Evolutionary conservation across 1,140 invertebrate species (phyloP).

Genomic region (Cyrtorhinus lividipennis): DNA sequence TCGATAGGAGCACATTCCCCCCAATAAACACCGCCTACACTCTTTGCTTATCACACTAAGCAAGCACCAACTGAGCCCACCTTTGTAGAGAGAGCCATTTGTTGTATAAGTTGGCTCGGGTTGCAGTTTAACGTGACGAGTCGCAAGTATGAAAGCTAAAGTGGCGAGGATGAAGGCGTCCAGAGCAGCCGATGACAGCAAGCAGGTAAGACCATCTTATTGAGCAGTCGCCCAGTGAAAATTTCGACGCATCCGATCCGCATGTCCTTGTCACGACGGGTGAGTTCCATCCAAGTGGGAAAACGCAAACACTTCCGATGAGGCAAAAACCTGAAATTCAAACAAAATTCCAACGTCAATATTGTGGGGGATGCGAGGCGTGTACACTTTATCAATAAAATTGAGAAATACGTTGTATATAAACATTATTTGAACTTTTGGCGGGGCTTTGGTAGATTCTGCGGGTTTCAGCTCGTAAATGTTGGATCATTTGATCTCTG

Average conservation of each 20-base stretch:
- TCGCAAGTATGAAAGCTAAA: constrained; percentile 86
- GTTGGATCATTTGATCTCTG: too few species aligned
- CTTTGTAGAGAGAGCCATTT: constrained; percentile 40
- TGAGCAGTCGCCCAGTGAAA: constrained; percentile 62
- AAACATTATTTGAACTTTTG: neutral
- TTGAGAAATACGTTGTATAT: neutral
- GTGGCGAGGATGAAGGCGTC: constrained; percentile 79
- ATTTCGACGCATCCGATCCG: constrained; percentile 59
- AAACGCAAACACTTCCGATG: constrained; percentile 71
- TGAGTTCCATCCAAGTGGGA: constrained; percentile 85
- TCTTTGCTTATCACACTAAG: too few species aligned
- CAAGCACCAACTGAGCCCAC: too few species aligned
- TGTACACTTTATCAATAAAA: too few species aligned
- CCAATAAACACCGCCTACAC: too few species aligned
- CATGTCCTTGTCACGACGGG: constrained; percentile 69
- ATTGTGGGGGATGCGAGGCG: constrained; percentile 2
- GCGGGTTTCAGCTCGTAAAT: too few species aligned
- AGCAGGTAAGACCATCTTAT: constrained; percentile 91
- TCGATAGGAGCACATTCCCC: too few species aligned
- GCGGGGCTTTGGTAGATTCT: neutral
- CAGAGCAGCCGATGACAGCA: constrained; percentile 77
- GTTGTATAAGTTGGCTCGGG: constrained; percentile 55
- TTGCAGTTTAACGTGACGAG: constrained; percentile 67
- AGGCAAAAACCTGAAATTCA: constrained; percentile 57
- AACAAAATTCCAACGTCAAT: constrained; percentile 1